These are phyloP conservation scores for Myotis myotis DNA, from an alignment of 2,797 vertebrate species.

Conservation along the genomic window DNA sequence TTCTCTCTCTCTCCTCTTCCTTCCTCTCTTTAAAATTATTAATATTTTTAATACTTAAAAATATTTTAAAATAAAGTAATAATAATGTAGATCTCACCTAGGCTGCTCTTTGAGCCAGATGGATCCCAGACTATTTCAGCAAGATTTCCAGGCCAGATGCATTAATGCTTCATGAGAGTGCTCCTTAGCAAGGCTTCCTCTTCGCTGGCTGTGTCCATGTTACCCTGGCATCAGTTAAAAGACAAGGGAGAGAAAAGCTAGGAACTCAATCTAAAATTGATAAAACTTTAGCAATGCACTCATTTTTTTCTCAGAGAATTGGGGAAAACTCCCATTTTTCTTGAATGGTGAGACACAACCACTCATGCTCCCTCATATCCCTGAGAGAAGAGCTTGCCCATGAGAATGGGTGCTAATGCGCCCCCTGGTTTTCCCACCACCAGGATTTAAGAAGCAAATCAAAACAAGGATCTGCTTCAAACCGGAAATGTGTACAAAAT, in stretches of 20 bases:
- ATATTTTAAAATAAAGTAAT: neutral
- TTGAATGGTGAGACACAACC: neutral
- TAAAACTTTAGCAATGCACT: neutral
- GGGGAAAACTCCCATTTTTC: neutral
- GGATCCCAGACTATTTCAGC: neutral
- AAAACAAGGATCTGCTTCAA: neutral
- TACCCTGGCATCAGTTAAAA: neutral
- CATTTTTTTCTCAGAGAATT: neutral
- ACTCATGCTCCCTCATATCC: rapidly evolving
- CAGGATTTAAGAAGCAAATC: neutral
- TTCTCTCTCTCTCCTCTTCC: neutral
- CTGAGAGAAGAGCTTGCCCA: neutral
- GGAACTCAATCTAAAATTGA: neutral
- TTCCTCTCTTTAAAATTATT: neutral
- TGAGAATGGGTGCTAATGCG: neutral
- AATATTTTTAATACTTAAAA: neutral
- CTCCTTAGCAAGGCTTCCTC: neutral
- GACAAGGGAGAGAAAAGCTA: neutral
- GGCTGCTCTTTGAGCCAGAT: neutral
- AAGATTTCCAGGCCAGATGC: neutral
- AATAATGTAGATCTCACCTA: neutral
- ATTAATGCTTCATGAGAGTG: too few relatives aligned
- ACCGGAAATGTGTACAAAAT: neutral
- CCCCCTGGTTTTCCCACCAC: neutral
- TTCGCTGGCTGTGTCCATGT: neutral